Evolutionary conservation across 1,140 invertebrate species (phyloP).

Genomic region (Argopecten irradians): DNA sequence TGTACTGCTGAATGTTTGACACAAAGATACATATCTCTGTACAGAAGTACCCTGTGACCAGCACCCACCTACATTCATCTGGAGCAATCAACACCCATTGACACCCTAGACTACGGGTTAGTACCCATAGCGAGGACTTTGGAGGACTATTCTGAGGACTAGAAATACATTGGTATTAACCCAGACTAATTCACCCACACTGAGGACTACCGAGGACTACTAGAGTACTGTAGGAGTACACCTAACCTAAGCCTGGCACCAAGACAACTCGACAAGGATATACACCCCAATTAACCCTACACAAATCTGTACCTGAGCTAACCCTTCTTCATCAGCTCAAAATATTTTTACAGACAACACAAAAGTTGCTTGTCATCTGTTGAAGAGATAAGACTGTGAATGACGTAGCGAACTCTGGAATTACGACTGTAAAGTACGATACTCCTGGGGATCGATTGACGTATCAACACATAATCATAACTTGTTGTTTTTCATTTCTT

Average conservation of each 20-base stretch:
- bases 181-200: no score
- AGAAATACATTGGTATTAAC: no score
- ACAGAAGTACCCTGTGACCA: neutral
- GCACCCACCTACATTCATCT: no score
- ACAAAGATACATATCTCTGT: neutral
- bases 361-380: neutral
- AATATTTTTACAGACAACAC: neutral
- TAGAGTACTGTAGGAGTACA: neutral
- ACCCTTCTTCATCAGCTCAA: neutral
- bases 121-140: no score
- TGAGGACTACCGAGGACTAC: neutral
- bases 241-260: no score
- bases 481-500: neutral
- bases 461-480: neutral
- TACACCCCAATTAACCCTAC: neutral
- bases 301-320: neutral
- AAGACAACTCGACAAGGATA: neutral
- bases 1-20: neutral
- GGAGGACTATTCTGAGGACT: no score
- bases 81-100: no score
- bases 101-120: no score
- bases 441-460: neutral
- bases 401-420: neutral
- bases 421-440: neutral
- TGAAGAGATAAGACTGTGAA: neutral